Base-by-base conservation (phyloP, 64 coral and sea anemone genomes). In the Dendronephthya gigantea region DNA sequence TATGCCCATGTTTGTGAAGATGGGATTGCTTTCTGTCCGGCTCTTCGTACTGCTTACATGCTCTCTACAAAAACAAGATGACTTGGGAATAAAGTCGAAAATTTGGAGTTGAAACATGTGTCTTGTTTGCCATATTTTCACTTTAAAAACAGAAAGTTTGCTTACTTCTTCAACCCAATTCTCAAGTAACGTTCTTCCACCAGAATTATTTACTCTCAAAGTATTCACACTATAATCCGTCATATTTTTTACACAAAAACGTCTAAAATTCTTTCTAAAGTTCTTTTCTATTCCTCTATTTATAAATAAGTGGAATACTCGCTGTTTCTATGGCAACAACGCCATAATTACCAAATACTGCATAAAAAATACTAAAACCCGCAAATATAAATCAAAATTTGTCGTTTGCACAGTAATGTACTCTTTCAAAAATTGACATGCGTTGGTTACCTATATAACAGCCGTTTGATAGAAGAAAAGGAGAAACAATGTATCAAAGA, bases 111-210 rank as follows among this genome's bases (percentile, higher is more conserved):
- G 13, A n/a, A n/a, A n/a, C n/a, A n/a, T n/a, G n/a, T n/a, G n/a
- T n/a, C n/a, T n/a, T n/a, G n/a, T n/a, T n/a, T n/a, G n/a, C n/a
- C n/a, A 5, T 74, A 74, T 13, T 31, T 25, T 2, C 9, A 27
- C 17, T 25, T 25, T 25, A 79, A 35, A 2, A 36, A 33, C 19
- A 79, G 29, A 79, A 33, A 86, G 29, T 84, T 47, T 36, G 15
- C 86, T 29, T 90, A 98, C 95, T 89, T 98, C 95, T 87, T 98
- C 95, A 23, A 98, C 95, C 95, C 95, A 98, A 55, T 98, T 98
- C 39, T 98, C 95, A 51, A 98, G 81, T 32, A 98, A 84, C 17
- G 92, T 93, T 87, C 91, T 98, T 19, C 95, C 95, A 85, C 90
- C 88, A 9, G 89, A 93, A 58, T 93, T 98, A 82, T 90, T 98